These are phyloP conservation scores for Drosophila subsilvestris DNA, from an alignment of 2,888 invertebrate species.

Conservation along the genomic window DNA sequence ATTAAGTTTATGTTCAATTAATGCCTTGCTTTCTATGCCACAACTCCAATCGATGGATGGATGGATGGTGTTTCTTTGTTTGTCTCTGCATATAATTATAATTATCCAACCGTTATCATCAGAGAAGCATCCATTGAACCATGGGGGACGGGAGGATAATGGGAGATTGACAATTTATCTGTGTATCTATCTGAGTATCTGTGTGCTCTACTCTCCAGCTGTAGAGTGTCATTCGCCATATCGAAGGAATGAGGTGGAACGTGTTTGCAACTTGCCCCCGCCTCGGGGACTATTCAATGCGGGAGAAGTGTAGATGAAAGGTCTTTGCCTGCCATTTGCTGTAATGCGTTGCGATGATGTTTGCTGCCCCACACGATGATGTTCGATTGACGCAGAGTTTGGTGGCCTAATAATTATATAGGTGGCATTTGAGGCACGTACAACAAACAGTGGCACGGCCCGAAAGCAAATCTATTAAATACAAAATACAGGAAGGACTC, in stretches of 20 bases:
- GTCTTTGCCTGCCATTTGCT: not conserved
- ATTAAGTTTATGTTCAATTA: conserved; percentile 28
- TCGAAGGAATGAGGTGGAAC: too few relatives aligned
- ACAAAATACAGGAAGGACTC: conserved; percentile 42
- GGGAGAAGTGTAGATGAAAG: not conserved
- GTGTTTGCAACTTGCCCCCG: not conserved
- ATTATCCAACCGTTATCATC: conserved; percentile 37
- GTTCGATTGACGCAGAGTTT: conserved; percentile 33
- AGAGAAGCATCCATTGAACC: conserved; percentile 30
- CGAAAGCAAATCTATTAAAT: conserved; percentile 64
- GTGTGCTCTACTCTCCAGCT: not conserved
- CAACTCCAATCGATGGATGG: conserved; percentile 13
- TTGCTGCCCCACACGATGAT: conserved; percentile 10
- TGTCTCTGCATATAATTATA: conserved; percentile 23
- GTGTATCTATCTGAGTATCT: too few relatives aligned
- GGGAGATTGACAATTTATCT: not conserved
- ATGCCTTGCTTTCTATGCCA: conserved; percentile 21
- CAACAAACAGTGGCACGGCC: conserved; percentile 30
- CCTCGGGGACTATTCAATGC: not conserved
- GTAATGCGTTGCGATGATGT: not conserved
- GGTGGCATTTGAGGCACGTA: conserved; percentile 59
- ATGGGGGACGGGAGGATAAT: conserved; percentile 7
- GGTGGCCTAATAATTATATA: conserved; percentile 57
- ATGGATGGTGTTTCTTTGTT: conserved; percentile 5
- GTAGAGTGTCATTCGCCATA: not conserved